Conservation (phyloP, 2,113 vertebrate species). For the Coptodon bakossiorum region DNA sequence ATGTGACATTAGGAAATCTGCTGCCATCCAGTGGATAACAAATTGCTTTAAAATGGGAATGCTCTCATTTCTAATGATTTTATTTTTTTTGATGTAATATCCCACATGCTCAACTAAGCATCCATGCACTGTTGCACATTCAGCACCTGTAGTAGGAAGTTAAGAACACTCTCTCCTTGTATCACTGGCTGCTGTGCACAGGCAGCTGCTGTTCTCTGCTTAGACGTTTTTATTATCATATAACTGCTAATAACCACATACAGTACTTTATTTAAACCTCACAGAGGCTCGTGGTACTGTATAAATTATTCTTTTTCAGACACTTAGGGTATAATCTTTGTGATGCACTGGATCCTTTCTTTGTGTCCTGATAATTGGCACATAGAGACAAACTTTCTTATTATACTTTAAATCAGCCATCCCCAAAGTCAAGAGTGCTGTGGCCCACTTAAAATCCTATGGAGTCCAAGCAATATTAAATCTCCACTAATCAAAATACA, state of each 20-base stretch:
- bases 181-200: neutral
- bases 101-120: neutral
- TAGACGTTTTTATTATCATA: neutral
- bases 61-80: neutral
- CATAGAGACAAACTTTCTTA: neutral
- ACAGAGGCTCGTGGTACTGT: accelerated
- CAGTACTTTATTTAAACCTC: neutral
- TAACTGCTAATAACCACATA: neutral
- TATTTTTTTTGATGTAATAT: accelerated
- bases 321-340: neutral
- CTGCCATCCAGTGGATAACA: neutral
- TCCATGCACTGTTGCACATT: neutral
- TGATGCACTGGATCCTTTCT: neutral
- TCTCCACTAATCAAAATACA: neutral
- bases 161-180: accelerated
- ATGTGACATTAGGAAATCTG: neutral
- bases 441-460: neutral
- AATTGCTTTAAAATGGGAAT: neutral
- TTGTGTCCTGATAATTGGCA: neutral
- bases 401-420: neutral
- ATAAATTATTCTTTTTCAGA: neutral
- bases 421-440: neutral
- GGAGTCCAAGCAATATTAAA: neutral
- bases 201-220: neutral
- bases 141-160: neutral